Evolutionary conservation across 1,140 invertebrate genomes (phyloP).

Genomic region (Drosophila triauraria): DNA sequence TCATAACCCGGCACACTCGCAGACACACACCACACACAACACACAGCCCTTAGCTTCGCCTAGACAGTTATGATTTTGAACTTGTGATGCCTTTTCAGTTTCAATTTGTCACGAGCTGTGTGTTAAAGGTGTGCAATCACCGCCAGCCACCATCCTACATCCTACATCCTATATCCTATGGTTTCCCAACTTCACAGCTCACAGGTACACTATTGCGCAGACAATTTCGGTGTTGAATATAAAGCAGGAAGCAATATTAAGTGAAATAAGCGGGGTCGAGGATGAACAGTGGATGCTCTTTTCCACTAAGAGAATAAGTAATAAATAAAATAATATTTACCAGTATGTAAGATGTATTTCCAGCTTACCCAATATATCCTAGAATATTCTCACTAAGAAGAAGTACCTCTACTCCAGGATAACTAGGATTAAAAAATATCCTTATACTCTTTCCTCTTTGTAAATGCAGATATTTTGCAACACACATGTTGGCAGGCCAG

Average conservation of each 20-base stretch:
- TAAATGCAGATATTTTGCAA: not conserved
- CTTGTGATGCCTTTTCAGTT: constrained; percentile 64
- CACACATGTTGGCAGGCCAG: constrained; percentile 1
- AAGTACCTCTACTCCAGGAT: no score
- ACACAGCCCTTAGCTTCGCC: constrained; percentile 10
- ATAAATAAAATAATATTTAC: not conserved
- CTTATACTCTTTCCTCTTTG: not conserved
- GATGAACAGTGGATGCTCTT: not conserved
- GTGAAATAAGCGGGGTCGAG: not conserved
- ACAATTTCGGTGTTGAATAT: constrained; percentile 25
- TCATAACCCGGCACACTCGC: constrained; percentile 21
- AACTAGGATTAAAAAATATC: no score
- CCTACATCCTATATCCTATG: not conserved
- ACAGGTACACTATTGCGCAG: constrained; percentile 16
- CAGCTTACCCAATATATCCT: no score
- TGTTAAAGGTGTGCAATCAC: constrained; percentile 44
- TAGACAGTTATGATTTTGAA: constrained; percentile 60
- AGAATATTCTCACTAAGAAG: no score
- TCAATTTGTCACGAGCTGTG: constrained; percentile 61
- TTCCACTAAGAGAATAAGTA: no score
- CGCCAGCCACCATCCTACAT: constrained; percentile 1
- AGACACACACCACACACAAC: constrained; percentile 2
- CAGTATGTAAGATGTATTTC: no score
- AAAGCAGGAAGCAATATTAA: constrained; percentile 9
- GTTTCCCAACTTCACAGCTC: constrained; percentile 1